Base-by-base conservation (phyloP, 2,113 vertebrate genomes). In the Haemorhous mexicanus region DNA sequence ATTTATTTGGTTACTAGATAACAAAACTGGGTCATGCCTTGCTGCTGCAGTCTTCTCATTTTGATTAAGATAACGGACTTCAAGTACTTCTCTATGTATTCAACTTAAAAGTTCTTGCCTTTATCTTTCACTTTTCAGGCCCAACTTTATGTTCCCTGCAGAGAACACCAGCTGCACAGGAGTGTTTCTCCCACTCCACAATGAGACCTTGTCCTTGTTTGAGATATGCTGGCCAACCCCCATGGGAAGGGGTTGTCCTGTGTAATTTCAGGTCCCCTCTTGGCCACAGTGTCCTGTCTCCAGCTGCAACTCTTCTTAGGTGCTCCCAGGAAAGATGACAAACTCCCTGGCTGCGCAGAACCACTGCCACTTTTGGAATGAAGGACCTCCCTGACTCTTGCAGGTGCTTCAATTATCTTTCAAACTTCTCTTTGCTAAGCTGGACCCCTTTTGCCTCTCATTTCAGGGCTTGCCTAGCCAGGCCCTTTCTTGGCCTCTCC, bases 1-100 rank as follows among this genome's bases (percentile, higher is more conserved):
- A 27, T 82, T 78, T 93, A 56, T 89, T 89, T 72, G 49, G 56
- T 52, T 91, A 64, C 49, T 41, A 69, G 74, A 69, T 82, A 46
- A 89, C 68, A 85, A 67, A 75, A 72, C 20, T 56, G 44, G 39
- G 53, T 64, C 47, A 44, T 72, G 49, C 16, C 58, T 89, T 76
- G 37, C 69, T 88, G 55, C 58, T 79, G n/a, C 39, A 72, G 46
- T 13, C 35, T 77, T 90, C 47, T 87, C 24, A 22, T 59, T 93
- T 90, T 59, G 75, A 52, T 68, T 87, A 76, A 74, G 83, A 67
- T 19, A 10, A 39, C 1, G 0, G 47, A 50, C 77, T 74, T 80
- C 27, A 77, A 35, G 7, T 66, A 66, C 84, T 87, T 88, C 4
- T 62, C 11, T 39, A 7, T 4, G 16, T 39, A 41, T 77, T 92